Evolutionary conservation across 2,797 vertebrate genomes (phyloP), one percentile per base, ranked within the genome.

Genomic region (Rachycentron canadum): DNA sequence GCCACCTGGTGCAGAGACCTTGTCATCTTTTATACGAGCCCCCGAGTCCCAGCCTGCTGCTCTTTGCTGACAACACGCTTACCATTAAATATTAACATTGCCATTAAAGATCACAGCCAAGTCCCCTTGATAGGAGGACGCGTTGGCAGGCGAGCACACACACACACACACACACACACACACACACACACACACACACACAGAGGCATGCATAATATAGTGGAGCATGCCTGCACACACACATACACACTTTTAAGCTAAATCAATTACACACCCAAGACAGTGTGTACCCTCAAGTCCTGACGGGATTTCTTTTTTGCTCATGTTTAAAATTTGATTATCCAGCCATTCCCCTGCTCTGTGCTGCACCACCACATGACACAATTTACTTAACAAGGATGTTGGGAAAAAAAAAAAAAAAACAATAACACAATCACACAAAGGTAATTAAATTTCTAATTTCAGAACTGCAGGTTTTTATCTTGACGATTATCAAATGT

Each of bases 51-150:
- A 55, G 79, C 74, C 69, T 52, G 81, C 83, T 75, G 78, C 79
- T 79, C 85, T 84, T 55, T 71, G 85, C 88, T 91, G 88, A 89
- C 90, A 90, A 92, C 89, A 90, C 68, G 78, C 82, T 90, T 72
- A 78, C 70, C 83, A 89, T 93, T 86, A 94, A 93, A 93, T 94
- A 94, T 94, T 93, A 91, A 94, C 78, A 16, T 30, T 55, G 78
- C 90, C 86, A 92, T 93, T 93, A 93, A 89, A 91, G 85, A 92
- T 92, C 88, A 89, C 87, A 92, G 90, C 82, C 84, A 69, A 76
- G 76, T 71, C 78, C 79, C 83, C 76, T 73, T 78, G 85, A 87
- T 87, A 79, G 76, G 73, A 78, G 81, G 75, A 79, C 36, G n/a
- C 61, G 53, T 76, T 45, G 14, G 43, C 83, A 55, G 25, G 57